Evolutionary conservation across 1,140 invertebrate species (phyloP), one percentile per base, ranked within the genome.

Genomic region (Idris sp.): DNA sequence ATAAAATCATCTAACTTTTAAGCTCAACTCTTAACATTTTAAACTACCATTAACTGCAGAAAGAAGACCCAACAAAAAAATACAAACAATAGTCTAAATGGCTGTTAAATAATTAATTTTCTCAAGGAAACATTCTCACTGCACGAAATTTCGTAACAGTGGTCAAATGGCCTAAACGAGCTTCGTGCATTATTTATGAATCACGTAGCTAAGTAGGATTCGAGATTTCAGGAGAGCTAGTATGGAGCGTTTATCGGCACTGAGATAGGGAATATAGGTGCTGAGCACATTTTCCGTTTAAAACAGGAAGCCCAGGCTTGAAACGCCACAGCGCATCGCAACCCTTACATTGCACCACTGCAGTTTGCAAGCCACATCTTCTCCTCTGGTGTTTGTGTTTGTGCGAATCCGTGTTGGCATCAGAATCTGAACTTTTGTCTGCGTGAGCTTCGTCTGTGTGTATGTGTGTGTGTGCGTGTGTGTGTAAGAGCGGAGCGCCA

Each of bases 131-230:
- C 14, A 41, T 36, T 18, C 18, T 26, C n/a, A 10, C 22, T 41
- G 9, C 58, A 51, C 43, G 48, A 54, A 48, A 46, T 54, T 65
- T 53, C 43, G 28, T 38, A 44, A 64, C 30, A 36, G 33, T 46
- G 73, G 64, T 59, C 13, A 73, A 69, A 71, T 61, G 53, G n/a
- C 13, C 7, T 72, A 73, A 58, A 65, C 64, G 58, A 68, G 64
- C 3, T 19, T 62, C 41, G 7, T 81, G 71, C 71, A 84, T 84
- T 83, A 81, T 84, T 83, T 85, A 86, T 82, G 79, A 79, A 81
- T 74, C 82, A 81, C 81, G 81, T 77, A 78, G 76, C 76, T 81
- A 80, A 83, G 79, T 76, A 81, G 72, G 76, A 78, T 43, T 75
- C 67, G 82, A 83, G 84, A 86, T 86, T 86, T 85, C 74, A 79